Percentiles rank a stretch among this genome's conserved stretches.
phyloP scores from a whole-genome alignment of 1,140 invertebrate genomes.

The Dreissena polymorpha region DNA sequence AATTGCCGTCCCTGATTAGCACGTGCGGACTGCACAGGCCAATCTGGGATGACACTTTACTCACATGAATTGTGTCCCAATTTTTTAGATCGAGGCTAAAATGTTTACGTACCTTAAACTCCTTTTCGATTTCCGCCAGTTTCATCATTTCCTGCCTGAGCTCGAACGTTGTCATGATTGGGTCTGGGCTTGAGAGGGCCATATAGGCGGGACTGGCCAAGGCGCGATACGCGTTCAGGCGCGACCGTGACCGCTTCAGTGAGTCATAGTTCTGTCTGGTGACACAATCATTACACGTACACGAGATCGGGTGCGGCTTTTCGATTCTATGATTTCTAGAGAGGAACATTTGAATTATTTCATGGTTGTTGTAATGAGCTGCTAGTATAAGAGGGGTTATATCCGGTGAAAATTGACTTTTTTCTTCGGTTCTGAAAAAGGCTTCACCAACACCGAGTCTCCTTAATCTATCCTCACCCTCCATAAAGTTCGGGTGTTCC shows the following conservation, averaged over 20 bases:
- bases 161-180: slow-evolving; percentile 85
- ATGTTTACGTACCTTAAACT: slow-evolving; percentile 80
- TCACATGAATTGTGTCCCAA: too few species aligned
- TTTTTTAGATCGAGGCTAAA: too few species aligned
- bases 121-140: slow-evolving; percentile 80
- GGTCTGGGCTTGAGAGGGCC: slow-evolving; percentile 84
- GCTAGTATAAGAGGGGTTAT: slow-evolving; percentile 79
- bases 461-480: slow-evolving; percentile 75
- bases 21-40: too few species aligned
- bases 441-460: slow-evolving; percentile 74
- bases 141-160: slow-evolving; percentile 83
- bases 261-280: slow-evolving; percentile 79
- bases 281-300: slow-evolving; percentile 83
- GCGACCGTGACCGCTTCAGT: slow-evolving; percentile 75
- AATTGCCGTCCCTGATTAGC: too few species aligned
- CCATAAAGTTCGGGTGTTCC: slow-evolving; percentile 78
- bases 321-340: slow-evolving; percentile 78
- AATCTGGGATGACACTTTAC: too few species aligned
- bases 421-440: slow-evolving; percentile 75
- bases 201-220: slow-evolving; percentile 83
- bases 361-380: slow-evolving; percentile 79
- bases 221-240: slow-evolving; percentile 78
- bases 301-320: slow-evolving; percentile 83
- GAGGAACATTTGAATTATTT: slow-evolving; percentile 79
- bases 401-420: slow-evolving; percentile 76